These are phyloP conservation scores for Circus cinereus DNA, from an alignment of 2,797 vertebrate genomes.

Conservation along the genomic window DNA sequence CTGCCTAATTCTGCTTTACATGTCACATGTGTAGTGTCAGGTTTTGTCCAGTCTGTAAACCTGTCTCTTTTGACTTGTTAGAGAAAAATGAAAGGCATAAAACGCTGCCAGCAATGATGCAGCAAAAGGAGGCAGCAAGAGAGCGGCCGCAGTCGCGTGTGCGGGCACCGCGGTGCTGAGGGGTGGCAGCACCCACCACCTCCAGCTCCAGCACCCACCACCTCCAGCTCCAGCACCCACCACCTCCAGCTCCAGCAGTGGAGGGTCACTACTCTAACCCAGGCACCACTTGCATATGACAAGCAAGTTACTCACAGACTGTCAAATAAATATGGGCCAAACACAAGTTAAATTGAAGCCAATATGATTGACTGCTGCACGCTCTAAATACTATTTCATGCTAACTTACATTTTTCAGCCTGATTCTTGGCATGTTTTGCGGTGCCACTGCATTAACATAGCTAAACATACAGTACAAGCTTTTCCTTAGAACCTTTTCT, in stretches of 20 bases:
- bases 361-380: not conserved
- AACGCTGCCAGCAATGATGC: not conserved
- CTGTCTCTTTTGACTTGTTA: not conserved
- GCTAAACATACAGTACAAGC: not conserved
- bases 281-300: not conserved
- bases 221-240: no score
- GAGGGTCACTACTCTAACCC: not conserved
- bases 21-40: not conserved
- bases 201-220: not conserved
- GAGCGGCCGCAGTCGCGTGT: accelerated
- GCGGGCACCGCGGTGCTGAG: accelerated
- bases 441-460: not conserved
- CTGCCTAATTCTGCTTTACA: not conserved
- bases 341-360: not conserved
- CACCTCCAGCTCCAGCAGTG: not conserved
- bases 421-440: not conserved
- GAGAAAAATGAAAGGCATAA: not conserved
- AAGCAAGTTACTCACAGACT: not conserved
- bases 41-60: not conserved
- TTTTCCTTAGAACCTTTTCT: not conserved
- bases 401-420: not conserved
- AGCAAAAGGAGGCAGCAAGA: not conserved
- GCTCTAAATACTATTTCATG: not conserved
- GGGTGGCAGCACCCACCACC: not conserved
- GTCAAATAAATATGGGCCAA: not conserved